Evolutionary conservation across 2,797 vertebrate species (phyloP).

Genomic region (Pterois miles): DNA sequence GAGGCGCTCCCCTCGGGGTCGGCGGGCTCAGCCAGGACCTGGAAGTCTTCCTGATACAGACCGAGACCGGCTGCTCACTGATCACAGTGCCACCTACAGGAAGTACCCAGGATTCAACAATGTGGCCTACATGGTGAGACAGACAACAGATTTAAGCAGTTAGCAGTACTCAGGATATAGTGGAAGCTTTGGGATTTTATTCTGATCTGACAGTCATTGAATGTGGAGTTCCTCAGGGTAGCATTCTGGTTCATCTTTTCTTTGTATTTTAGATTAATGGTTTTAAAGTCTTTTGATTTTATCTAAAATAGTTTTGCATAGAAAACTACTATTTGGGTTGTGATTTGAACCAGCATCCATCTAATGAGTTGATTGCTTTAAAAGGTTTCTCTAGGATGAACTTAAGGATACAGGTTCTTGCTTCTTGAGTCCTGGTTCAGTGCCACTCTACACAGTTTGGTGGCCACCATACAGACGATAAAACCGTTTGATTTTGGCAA

Average conservation of each 20-base stretch:
- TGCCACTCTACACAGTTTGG: too few relatives aligned
- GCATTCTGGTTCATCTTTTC: background rate
- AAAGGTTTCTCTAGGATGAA: too few relatives aligned
- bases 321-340: too few relatives aligned
- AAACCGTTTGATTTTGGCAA: too few relatives aligned
- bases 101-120: conserved; percentile 97
- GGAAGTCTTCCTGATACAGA: conserved; percentile 90
- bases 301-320: too few relatives aligned
- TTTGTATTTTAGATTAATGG: background rate
- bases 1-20: conserved; percentile 91
- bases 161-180: background rate
- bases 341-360: too few relatives aligned
- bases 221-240: background rate
- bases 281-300: too few relatives aligned
- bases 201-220: background rate
- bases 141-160: background rate
- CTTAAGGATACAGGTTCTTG: too few relatives aligned
- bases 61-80: conserved; percentile 90
- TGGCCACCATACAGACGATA: too few relatives aligned
- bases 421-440: too few relatives aligned
- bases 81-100: conserved; percentile 94
- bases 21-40: conserved; percentile 88
- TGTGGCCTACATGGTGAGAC: conserved; percentile 91
- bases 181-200: background rate
- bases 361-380: too few relatives aligned